Evolutionary conservation across 2,797 vertebrate genomes (phyloP).

Genomic region (Halcyon chelicuti): DNA sequence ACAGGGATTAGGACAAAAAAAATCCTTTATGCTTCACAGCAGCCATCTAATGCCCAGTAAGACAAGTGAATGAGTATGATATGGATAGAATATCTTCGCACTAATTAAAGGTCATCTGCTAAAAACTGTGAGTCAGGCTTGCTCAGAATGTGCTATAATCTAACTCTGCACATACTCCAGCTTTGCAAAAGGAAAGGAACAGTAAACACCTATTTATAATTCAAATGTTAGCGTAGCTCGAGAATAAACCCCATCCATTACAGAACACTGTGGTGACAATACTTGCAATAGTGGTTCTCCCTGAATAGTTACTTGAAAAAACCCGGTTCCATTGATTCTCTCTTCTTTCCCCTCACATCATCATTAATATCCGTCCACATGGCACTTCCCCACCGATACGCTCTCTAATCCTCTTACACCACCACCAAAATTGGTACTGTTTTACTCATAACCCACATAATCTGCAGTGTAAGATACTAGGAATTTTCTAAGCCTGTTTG

Average conservation of each 20-base stretch:
- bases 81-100: conserved; percentile 68
- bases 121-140: conserved; percentile 48
- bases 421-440: not conserved
- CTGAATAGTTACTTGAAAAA: not conserved
- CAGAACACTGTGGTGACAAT: not conserved
- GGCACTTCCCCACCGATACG: not conserved
- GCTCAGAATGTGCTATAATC: conserved; percentile 3
- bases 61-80: conserved; percentile 76
- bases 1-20: conserved; percentile 75
- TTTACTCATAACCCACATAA: not conserved
- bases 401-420: not conserved
- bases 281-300: not conserved
- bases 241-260: conserved; percentile 1
- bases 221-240: not conserved
- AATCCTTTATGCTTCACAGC: conserved; percentile 76
- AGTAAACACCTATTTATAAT: conserved; percentile 1
- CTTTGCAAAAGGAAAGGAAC: not conserved
- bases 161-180: not conserved
- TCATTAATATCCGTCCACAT: not conserved
- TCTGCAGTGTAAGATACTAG: not conserved
- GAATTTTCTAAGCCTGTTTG: conserved; percentile 44
- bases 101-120: conserved; percentile 78
- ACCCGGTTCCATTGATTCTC: not conserved
- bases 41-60: conserved; percentile 75
- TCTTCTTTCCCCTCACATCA: not conserved